Evolutionary conservation across 2,888 invertebrate species (phyloP).

Genomic region (Entomobrya proxima): DNA sequence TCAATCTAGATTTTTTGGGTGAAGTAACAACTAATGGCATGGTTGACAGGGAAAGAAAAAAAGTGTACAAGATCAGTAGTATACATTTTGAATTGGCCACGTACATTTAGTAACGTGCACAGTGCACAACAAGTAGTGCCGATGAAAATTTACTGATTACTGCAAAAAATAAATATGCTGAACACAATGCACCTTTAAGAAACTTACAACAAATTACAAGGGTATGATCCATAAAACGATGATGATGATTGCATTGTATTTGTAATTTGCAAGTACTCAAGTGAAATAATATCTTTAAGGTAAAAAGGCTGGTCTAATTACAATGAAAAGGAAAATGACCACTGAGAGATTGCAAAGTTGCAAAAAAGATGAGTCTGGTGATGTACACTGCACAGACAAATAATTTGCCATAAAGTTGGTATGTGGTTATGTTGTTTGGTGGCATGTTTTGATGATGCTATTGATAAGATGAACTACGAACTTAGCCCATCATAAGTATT

Average conservation of each 20-base stretch:
- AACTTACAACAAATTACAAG: conserved; percentile 10
- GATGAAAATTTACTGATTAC: conserved; percentile 6
- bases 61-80: no score
- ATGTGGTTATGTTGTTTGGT: not conserved
- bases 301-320: conserved; percentile 1
- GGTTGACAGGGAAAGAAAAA: no score
- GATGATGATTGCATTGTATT: conserved; percentile 9
- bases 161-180: not conserved
- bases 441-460: not conserved
- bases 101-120: no score
- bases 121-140: no score
- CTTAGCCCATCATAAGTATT: conserved; percentile 4
- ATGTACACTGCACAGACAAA: not conserved
- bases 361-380: not conserved
- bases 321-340: conserved; percentile 34
- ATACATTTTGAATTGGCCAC: no score
- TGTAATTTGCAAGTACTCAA: conserved; percentile 1
- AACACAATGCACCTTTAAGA: not conserved
- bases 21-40: no score
- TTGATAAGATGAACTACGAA: conserved; percentile 50
- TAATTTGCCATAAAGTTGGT: not conserved
- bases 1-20: no score
- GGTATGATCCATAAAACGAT: not conserved
- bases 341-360: not conserved
- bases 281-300: conserved; percentile 28